Percentiles rank a stretch among this genome's conserved stretches.
Evolutionary conservation across 2,888 invertebrate species (phyloP).

Genomic region (Antheraea yamamai): DNA sequence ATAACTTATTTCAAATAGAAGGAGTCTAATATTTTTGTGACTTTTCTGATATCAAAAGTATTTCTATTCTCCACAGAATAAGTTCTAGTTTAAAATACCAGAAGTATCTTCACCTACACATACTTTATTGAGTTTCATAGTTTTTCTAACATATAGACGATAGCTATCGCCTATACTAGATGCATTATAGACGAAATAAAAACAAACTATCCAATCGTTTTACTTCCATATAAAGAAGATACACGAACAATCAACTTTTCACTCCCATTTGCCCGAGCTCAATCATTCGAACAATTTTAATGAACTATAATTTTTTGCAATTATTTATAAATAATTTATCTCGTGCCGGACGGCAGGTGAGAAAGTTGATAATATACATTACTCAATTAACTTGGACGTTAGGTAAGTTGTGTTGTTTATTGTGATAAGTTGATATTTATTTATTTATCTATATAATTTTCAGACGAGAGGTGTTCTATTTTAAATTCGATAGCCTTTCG

Average conservation of each 20-base stretch:
- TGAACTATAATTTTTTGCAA: slow-evolving; percentile 18
- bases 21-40: too few relatives aligned
- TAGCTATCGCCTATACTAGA: not conserved
- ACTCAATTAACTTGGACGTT: slow-evolving; percentile 15
- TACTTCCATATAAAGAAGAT: not conserved
- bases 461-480: not conserved
- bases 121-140: not conserved
- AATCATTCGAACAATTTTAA: slow-evolving; percentile 21
- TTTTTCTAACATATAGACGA: not conserved
- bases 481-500: not conserved
- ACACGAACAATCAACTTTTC: slow-evolving; percentile 6
- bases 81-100: not conserved
- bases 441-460: not conserved
- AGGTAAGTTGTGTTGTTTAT: too few relatives aligned
- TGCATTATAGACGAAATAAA: not conserved
- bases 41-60: not conserved
- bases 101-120: not conserved
- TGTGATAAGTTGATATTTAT: too few relatives aligned
- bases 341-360: slow-evolving; percentile 13
- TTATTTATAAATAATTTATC: slow-evolving; percentile 22
- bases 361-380: slow-evolving; percentile 15
- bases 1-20: not conserved
- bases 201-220: not conserved
- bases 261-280: slow-evolving; percentile 7
- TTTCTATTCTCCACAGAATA: not conserved